Conservation (phyloP, 1,140 invertebrate species). For the Drosophila kurseongensis region DNA sequence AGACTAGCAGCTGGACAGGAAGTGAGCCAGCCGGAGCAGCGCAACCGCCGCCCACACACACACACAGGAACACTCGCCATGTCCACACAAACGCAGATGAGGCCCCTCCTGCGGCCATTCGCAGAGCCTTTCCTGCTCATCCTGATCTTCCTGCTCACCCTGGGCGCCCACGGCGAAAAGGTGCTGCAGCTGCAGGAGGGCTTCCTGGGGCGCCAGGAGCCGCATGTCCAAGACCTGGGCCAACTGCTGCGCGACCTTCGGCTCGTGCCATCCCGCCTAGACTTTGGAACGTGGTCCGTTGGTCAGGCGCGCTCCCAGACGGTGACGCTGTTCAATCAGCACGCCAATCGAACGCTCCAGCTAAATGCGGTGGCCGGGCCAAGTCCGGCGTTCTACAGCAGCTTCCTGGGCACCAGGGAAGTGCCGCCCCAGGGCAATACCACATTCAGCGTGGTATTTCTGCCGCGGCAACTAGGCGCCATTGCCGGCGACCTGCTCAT, state of each 20-base stretch:
- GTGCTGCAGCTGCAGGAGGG: conserved; percentile 61
- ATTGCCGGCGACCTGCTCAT: conserved; percentile 95
- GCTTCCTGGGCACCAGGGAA: conserved; percentile 96
- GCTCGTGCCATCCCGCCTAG: conserved; percentile 74
- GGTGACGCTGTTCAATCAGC: conserved; percentile 92
- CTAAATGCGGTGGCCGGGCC: conserved; percentile 94
- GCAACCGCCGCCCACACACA: conserved; percentile 22
- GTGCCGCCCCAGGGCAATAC: conserved; percentile 96
- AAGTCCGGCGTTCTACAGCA: conserved; percentile 95
- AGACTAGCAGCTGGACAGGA: conserved; percentile 22
- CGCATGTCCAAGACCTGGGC: conserved; percentile 51
- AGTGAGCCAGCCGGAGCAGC: conserved; percentile 12
- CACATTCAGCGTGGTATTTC: conserved; percentile 97
- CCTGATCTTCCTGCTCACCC: conserved; percentile 9
- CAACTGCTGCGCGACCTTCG: conserved; percentile 70
- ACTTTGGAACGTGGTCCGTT: conserved; percentile 88
- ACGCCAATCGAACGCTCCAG: conserved; percentile 90
- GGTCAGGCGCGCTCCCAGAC: conserved; percentile 92
- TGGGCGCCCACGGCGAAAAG: conserved; percentile 36
- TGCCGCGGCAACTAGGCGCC: conserved; percentile 95
- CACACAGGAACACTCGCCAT: conserved; percentile 10
- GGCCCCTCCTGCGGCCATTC: conserved; percentile 12
- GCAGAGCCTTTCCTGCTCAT: conserved; percentile 27
- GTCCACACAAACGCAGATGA: conserved; percentile 15
- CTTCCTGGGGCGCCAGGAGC: conserved; percentile 55